phyloP scores from a whole-genome alignment of 2,797 vertebrate genomes.

The Pitangus sulphuratus region DNA sequence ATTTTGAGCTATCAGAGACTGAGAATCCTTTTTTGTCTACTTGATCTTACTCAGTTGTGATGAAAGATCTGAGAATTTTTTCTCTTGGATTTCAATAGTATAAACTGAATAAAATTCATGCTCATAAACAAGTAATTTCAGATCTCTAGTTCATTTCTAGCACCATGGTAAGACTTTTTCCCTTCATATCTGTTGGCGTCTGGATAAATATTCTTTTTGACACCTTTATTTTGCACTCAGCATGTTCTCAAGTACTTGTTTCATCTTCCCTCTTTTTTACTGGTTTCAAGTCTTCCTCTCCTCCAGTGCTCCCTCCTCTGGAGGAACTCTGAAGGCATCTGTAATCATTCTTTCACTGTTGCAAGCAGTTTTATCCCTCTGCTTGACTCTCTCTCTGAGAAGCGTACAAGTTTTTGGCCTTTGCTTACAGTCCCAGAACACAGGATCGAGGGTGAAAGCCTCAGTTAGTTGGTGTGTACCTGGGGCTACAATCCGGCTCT shows the following conservation, averaged over 20 bases:
- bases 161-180: background rate
- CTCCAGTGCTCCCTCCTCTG: background rate
- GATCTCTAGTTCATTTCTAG: background rate
- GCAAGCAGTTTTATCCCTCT: background rate
- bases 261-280: background rate
- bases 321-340: background rate
- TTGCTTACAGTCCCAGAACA: background rate
- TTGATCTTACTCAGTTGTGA: background rate
- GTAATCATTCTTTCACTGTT: background rate
- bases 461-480: background rate
- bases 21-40: background rate
- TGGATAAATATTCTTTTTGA: background rate
- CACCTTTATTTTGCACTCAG: background rate
- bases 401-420: background rate
- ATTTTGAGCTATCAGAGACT: background rate
- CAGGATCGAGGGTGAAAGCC: background rate
- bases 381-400: background rate
- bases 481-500: background rate
- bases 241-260: background rate
- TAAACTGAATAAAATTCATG: background rate
- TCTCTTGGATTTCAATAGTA: background rate
- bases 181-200: background rate
- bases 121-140: background rate
- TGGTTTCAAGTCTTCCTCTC: background rate
- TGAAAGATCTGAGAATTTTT: background rate